phyloP scores from a whole-genome alignment of 1,140 invertebrate species.

The Caenorhabditis inopinata region DNA sequence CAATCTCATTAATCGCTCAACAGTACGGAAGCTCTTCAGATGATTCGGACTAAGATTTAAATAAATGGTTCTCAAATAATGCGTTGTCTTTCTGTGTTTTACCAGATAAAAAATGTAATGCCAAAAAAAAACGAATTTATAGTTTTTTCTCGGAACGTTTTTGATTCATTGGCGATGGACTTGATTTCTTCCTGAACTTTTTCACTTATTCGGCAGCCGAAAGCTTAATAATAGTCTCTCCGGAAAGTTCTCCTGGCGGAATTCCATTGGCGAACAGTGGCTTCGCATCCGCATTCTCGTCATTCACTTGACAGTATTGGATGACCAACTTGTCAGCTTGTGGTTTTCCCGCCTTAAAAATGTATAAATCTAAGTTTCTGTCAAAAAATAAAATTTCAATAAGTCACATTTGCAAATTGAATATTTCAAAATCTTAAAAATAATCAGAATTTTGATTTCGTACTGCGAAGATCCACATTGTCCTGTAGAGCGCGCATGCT shows the following conservation, averaged over 20 bases:
- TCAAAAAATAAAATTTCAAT: too few species aligned
- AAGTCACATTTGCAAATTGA: too few species aligned
- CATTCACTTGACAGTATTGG: not conserved
- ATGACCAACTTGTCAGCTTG: constrained; percentile 24
- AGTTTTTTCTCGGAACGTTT: too few species aligned
- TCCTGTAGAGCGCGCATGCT: too few species aligned
- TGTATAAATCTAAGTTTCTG: too few species aligned
- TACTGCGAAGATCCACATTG: too few species aligned
- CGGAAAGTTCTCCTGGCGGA: not conserved
- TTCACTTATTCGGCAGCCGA: constrained; percentile 22
- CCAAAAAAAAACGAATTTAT: too few species aligned
- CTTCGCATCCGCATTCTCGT: constrained; percentile 11
- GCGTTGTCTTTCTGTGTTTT: not conserved
- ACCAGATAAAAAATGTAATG: too few species aligned
- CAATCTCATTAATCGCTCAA: not conserved
- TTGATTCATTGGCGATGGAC: too few species aligned
- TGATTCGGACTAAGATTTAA: not conserved
- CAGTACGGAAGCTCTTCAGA: not conserved
- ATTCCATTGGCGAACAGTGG: not conserved
- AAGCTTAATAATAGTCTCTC: constrained; percentile 28
- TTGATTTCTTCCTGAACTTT: too few species aligned
- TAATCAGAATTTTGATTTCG: too few species aligned
- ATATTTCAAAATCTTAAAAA: too few species aligned
- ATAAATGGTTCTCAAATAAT: not conserved
- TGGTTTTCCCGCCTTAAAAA: constrained; percentile 20